These are phyloP conservation scores for Lutraria lutraria DNA, from an alignment of 2,888 invertebrate species.

Conservation along the genomic window DNA sequence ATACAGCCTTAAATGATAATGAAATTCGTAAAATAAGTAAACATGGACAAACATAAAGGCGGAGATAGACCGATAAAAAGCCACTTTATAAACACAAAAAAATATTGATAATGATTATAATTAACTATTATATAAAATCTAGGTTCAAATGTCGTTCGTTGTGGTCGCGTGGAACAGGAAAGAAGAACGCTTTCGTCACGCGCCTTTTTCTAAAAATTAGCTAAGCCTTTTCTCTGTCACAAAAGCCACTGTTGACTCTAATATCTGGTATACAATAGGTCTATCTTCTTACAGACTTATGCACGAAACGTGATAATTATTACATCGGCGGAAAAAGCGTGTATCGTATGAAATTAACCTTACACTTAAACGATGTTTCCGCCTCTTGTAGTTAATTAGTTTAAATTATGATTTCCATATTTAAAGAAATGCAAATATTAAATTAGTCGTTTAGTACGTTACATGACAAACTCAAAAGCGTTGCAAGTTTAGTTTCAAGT, in stretches of 20 bases:
- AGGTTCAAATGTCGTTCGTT: slow-evolving; percentile 1
- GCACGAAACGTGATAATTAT: background rate
- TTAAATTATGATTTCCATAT: background rate
- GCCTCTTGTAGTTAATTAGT: background rate
- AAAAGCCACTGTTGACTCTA: background rate
- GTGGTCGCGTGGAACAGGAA: background rate
- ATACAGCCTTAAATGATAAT: background rate
- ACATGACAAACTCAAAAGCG: background rate
- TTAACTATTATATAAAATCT: background rate
- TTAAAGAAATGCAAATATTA: background rate
- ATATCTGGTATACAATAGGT: background rate
- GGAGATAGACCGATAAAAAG: background rate
- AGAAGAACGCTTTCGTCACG: background rate
- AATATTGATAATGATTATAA: background rate
- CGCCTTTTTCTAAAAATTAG: background rate
- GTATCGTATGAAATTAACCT: background rate
- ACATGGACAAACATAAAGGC: background rate
- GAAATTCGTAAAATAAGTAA: background rate
- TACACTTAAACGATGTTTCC: background rate
- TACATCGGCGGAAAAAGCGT: background rate
- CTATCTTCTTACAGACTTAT: background rate
- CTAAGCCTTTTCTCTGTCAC: background rate
- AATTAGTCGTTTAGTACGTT: background rate
- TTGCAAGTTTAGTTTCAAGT: background rate
- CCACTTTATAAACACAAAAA: background rate